These are phyloP conservation scores for Drosophila heteroneura DNA, from an alignment of 2,888 invertebrate species.

Conservation along the genomic window DNA sequence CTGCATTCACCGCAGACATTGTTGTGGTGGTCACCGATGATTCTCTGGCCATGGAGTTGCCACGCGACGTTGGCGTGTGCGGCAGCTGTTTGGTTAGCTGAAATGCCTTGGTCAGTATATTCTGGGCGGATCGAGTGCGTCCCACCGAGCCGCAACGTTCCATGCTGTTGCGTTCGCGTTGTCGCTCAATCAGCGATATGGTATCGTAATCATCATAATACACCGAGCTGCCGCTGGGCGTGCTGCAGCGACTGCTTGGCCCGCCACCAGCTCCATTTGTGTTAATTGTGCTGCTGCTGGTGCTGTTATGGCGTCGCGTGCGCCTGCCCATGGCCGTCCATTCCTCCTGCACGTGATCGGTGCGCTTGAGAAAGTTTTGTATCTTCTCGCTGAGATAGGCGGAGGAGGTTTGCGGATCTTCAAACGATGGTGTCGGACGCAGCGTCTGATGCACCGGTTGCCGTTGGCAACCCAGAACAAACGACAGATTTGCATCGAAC, in stretches of 20 bases:
- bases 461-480: conserved; percentile 90
- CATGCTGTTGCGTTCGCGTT: conserved; percentile 83
- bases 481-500: conserved; percentile 93
- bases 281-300: conserved; percentile 57
- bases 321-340: conserved; percentile 90
- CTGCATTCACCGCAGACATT: conserved; percentile 66
- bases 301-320: conserved; percentile 56
- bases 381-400: conserved; percentile 91
- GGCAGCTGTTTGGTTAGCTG: conserved; percentile 87
- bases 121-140: conserved; percentile 91
- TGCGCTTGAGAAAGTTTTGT: conserved; percentile 91
- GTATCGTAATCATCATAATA: conserved; percentile 83
- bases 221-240: conserved; percentile 72
- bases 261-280: conserved; percentile 63
- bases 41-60: conserved; percentile 81
- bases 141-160: conserved; percentile 86
- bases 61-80: conserved; percentile 84
- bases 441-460: conserved; percentile 90
- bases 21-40: conserved; percentile 80
- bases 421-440: conserved; percentile 90
- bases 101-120: conserved; percentile 93
- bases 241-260: conserved; percentile 71
- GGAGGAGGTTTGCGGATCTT: conserved; percentile 92
- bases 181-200: conserved; percentile 84
- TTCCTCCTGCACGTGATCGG: conserved; percentile 95